Percentiles rank a stretch among this genome's conserved stretches.
Conservation (phyloP, 2,113 vertebrate species). For the Onychostoma macrolepis region DNA sequence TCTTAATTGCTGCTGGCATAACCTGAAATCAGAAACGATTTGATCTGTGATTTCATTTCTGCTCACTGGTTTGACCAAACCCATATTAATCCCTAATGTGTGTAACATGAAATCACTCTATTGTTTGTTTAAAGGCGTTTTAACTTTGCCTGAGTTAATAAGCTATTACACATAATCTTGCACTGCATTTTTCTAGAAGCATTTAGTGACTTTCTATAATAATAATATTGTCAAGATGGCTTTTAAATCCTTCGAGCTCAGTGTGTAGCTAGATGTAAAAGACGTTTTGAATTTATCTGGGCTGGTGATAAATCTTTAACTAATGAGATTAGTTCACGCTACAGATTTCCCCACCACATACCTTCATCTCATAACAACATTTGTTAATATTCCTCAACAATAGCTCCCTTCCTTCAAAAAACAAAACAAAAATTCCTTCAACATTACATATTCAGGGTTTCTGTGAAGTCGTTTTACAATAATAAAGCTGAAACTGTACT, state of each 20-base stretch:
- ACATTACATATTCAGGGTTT: neutral
- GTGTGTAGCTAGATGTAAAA: neutral
- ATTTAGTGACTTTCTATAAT: neutral
- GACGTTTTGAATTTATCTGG: neutral
- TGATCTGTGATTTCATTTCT: neutral
- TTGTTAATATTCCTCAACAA: constrained; percentile 15
- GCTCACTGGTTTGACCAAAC: neutral
- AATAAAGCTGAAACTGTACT: constrained; percentile 50
- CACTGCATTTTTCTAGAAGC: neutral
- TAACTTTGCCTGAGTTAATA: neutral
- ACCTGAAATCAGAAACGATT: neutral
- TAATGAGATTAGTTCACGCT: constrained; percentile 8
- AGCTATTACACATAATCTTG: neutral
- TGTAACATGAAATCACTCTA: neutral
- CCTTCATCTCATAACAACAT: neutral
- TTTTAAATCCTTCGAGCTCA: neutral
- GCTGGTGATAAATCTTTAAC: neutral
- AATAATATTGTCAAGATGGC: neutral
- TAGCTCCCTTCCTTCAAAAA: neutral
- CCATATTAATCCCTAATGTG: neutral
- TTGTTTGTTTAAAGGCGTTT: neutral
- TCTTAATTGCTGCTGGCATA: neutral
- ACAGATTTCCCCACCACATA: neutral
- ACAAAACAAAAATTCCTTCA: neutral
- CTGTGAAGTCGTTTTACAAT: neutral